phyloP scores from a whole-genome alignment of 2,888 invertebrate species.

The Cataglyphis cursor region DNA sequence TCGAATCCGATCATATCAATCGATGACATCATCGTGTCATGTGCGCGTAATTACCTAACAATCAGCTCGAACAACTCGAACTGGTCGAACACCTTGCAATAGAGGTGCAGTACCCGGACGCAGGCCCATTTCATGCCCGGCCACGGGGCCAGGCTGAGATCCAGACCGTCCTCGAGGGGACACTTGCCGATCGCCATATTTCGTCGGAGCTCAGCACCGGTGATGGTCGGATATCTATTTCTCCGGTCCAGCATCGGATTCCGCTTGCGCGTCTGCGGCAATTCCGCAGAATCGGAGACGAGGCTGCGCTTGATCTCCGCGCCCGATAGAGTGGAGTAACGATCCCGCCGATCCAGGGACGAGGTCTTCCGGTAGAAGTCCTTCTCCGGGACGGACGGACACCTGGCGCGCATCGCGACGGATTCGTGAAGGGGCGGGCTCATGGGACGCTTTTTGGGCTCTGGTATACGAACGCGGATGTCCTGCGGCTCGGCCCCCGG shows the following conservation, averaged over 20 bases:
- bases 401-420: constrained; percentile 75
- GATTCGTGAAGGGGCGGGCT: constrained; percentile 77
- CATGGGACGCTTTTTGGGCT: constrained; percentile 82
- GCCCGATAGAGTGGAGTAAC: constrained; percentile 83
- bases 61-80: constrained; percentile 93
- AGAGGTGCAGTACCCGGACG: constrained; percentile 93
- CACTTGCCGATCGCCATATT: constrained; percentile 84
- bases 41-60: constrained; percentile 90
- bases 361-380: constrained; percentile 83
- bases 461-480: constrained; percentile 83
- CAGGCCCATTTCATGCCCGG: constrained; percentile 95
- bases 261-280: constrained; percentile 63
- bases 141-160: constrained; percentile 90
- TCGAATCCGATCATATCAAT: neutral
- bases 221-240: constrained; percentile 83
- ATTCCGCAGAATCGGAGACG: constrained; percentile 60
- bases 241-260: constrained; percentile 83
- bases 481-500: constrained; percentile 84
- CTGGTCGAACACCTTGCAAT: constrained; percentile 95
- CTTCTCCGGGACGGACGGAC: constrained; percentile 83
- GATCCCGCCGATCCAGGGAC: constrained; percentile 82
- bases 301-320: constrained; percentile 81
- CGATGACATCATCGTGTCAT: neutral
- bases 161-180: constrained; percentile 87
- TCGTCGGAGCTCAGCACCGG: constrained; percentile 83